These are phyloP conservation scores for Panthera tigris DNA, from an alignment of 2,113 vertebrate genomes.

Conservation along the genomic window DNA sequence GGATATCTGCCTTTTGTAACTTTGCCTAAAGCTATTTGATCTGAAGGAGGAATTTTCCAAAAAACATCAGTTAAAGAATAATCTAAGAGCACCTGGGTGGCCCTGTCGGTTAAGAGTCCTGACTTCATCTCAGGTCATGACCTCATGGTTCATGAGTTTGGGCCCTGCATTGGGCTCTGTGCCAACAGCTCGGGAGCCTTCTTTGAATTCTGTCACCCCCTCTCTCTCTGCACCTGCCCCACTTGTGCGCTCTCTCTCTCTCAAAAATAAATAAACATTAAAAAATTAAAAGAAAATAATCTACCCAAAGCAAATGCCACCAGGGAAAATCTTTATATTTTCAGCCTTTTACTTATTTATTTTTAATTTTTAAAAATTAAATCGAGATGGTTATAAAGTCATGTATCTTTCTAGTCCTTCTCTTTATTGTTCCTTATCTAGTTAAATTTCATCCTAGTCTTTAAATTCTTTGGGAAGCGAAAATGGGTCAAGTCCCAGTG, in stretches of 20 bases:
- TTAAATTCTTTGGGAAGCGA: conserved; percentile 8
- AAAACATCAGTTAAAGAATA: conserved; percentile 14
- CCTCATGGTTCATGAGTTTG: not conserved
- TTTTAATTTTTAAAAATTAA: not conserved
- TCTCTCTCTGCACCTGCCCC: not conserved
- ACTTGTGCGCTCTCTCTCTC: not conserved
- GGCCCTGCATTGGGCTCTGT: not conserved
- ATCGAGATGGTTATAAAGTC: not conserved
- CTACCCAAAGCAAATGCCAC: not conserved
- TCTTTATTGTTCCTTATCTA: not conserved
- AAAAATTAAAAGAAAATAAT: not conserved
- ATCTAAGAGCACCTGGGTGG: not conserved
- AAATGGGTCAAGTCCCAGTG: not conserved
- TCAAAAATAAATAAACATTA: not conserved
- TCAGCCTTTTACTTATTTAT: not conserved
- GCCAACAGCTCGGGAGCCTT: not conserved
- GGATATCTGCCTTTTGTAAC: not conserved
- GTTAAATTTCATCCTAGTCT: not conserved
- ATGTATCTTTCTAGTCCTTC: not conserved
- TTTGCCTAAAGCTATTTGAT: not conserved
- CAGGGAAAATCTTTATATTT: not conserved
- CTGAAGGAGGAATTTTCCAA: not conserved
- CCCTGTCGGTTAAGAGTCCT: not conserved
- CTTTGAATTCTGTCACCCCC: not conserved
- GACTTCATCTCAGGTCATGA: not conserved